Evolutionary conservation across 2,113 vertebrate species (phyloP), one percentile per base, ranked within the genome.

Genomic region (Leucosticte australis): DNA sequence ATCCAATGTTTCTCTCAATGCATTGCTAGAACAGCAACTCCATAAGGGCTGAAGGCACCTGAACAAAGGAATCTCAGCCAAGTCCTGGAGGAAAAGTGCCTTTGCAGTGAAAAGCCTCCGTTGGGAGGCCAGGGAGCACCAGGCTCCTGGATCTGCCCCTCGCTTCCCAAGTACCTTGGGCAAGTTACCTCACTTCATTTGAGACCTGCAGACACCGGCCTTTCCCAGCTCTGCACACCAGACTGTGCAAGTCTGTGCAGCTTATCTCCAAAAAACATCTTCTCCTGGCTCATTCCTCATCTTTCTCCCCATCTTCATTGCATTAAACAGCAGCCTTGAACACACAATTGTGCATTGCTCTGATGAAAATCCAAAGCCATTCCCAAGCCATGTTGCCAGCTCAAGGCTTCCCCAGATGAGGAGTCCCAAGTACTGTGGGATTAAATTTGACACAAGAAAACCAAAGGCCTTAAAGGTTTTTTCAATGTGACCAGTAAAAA

Each of bases 221-320:
- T 52, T 94, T 94, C 89, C 89, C 83, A 93, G 76, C 81, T 47
- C 91, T 26, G 31, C 64, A 26, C 35, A 67, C 75, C 67, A 89
- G 52, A 46, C 77, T 20, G 2, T 53, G 74, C 93, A 91, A 82
- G 84, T 60, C 82, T 33, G 56, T 55, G 42, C 87, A 82, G 57
- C 35, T 96, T 89, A 94, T 91, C 89, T 90, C 64, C 49, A 26
- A 15, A 62, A 64, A 73, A 50, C 65, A 97, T 89, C 80, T 79
- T 56, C 52, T 47, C 64, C 56, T 81, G 79, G 52, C 56, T 93
- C 60, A 57, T 21, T 87, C 52, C 60, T 83, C 78, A 82, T 63
- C 39, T 59, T 68, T 49, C 46, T 33, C 23, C 35, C 22, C 90
- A 84, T 52, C 60, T 52, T 18, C 60, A 17, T 2, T 59, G 27